Evolutionary conservation across 2,888 invertebrate genomes (phyloP).

Genomic region (Eulithis testata): DNA sequence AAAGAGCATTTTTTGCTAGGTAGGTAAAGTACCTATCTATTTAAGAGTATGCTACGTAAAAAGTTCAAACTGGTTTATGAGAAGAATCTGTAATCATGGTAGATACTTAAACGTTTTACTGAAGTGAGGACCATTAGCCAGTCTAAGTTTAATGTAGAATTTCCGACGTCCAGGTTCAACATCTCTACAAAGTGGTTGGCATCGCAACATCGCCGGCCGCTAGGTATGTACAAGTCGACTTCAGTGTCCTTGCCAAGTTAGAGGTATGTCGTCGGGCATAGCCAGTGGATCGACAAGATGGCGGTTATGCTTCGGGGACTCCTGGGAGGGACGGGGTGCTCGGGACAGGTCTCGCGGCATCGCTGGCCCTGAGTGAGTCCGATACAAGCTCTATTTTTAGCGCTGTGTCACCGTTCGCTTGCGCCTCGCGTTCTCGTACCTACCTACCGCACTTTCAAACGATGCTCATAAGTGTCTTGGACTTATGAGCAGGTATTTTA

Average conservation of each 20-base stretch:
- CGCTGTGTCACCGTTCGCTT: slow-evolving; percentile 79
- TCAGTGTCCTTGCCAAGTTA: slow-evolving; percentile 65
- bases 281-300: slow-evolving; percentile 75
- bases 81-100: slow-evolving; percentile 39
- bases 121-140: slow-evolving; percentile 55
- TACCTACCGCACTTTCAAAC: slow-evolving; percentile 32
- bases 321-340: slow-evolving; percentile 57
- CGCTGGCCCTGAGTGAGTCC: slow-evolving; percentile 56
- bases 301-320: slow-evolving; percentile 65
- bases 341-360: slow-evolving; percentile 57
- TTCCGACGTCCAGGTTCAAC: slow-evolving; percentile 49
- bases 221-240: slow-evolving; percentile 51
- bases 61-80: slow-evolving; percentile 45
- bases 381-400: slow-evolving; percentile 78
- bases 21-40: too few relatives aligned
- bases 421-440: slow-evolving; percentile 46
- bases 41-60: background rate
- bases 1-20: background rate
- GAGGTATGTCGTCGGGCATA: slow-evolving; percentile 61
- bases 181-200: slow-evolving; percentile 43
- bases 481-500: slow-evolving; percentile 23
- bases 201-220: slow-evolving; percentile 41
- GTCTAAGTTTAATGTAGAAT: slow-evolving; percentile 57
- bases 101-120: slow-evolving; percentile 45
- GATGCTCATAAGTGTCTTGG: slow-evolving; percentile 33